Percentiles rank a stretch among this genome's conserved stretches.
These are phyloP conservation scores for Arrhopalites spinosus DNA, from an alignment of 2,888 invertebrate species.

Conservation along the genomic window DNA sequence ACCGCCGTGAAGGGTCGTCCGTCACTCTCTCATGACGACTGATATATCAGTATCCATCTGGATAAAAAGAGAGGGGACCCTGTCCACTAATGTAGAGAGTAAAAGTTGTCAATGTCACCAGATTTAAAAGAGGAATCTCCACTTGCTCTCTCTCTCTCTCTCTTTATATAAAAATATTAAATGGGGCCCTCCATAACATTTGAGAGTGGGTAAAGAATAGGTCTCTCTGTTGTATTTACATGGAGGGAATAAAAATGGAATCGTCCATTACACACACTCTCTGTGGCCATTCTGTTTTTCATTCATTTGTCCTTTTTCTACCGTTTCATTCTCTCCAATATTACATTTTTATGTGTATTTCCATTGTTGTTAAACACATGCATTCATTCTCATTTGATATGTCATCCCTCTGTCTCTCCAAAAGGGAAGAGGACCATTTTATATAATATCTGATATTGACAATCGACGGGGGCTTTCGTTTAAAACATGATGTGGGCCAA, in stretches of 20 bases:
- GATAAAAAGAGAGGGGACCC: conserved; percentile 15
- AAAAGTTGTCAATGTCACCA: not conserved
- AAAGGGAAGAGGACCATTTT: too few relatives aligned
- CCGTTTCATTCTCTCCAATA: not conserved
- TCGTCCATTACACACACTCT: not conserved
- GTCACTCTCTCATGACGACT: too few relatives aligned
- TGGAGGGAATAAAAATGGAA: not conserved
- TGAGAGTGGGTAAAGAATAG: not conserved
- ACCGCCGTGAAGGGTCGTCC: too few relatives aligned
- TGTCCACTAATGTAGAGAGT: conserved; percentile 8
- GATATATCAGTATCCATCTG: too few relatives aligned
- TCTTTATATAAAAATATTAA: not conserved
- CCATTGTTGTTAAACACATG: not conserved
- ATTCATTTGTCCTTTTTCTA: conserved; percentile 10
- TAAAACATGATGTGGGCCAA: too few relatives aligned
- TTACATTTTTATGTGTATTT: conserved; percentile 1
- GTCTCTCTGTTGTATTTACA: too few relatives aligned
- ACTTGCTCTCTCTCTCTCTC: not conserved
- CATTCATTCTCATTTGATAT: not conserved
- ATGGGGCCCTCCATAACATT: not conserved
- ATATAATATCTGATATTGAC: too few relatives aligned
- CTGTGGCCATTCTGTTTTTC: not conserved
- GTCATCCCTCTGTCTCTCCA: too few relatives aligned
- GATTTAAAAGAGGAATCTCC: not conserved
- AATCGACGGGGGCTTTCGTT: not conserved